Percentiles rank a stretch among this genome's conserved stretches.
phyloP scores from a whole-genome alignment of 2,797 vertebrate genomes.

The Spea hammondii region DNA sequence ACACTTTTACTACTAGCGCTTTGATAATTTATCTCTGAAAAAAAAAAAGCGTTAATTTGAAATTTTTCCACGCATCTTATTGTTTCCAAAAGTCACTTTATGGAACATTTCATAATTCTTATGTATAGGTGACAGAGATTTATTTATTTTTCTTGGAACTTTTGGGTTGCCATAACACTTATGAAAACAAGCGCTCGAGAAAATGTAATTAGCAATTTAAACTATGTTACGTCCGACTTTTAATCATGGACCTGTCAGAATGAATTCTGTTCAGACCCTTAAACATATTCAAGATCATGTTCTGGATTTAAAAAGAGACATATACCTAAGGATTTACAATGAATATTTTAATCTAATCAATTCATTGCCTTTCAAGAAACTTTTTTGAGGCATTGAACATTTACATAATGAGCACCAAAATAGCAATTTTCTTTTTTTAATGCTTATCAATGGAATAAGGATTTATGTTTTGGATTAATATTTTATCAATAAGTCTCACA shows the following conservation, averaged over 20 bases:
- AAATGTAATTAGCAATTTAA: slow-evolving; percentile 65
- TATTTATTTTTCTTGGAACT: background rate
- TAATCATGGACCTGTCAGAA: slow-evolving; percentile 65
- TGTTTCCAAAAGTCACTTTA: no score
- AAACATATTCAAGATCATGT: slow-evolving; percentile 68
- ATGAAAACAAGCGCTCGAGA: slow-evolving; percentile 57
- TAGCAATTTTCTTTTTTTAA: background rate
- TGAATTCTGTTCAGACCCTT: slow-evolving; percentile 64
- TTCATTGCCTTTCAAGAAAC: slow-evolving; percentile 57
- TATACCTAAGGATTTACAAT: slow-evolving; percentile 58
- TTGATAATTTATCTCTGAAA: no score
- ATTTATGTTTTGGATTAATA: no score
- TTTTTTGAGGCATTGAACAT: slow-evolving; percentile 59
- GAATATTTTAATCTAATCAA: slow-evolving; percentile 63
- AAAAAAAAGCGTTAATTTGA: no score
- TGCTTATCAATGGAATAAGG: no score
- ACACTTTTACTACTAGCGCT: no score
- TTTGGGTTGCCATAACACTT: slow-evolving; percentile 34
- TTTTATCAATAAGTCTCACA: no score
- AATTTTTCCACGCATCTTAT: background rate
- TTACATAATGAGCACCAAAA: slow-evolving; percentile 10
- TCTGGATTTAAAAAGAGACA: slow-evolving; percentile 61
- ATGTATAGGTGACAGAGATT: slow-evolving; percentile 2
- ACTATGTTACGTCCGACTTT: slow-evolving; percentile 60
- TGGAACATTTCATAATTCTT: background rate